Evolutionary conservation across 2,797 vertebrate genomes (phyloP).

Genomic region (Gymnoscopelus braueri): DNA sequence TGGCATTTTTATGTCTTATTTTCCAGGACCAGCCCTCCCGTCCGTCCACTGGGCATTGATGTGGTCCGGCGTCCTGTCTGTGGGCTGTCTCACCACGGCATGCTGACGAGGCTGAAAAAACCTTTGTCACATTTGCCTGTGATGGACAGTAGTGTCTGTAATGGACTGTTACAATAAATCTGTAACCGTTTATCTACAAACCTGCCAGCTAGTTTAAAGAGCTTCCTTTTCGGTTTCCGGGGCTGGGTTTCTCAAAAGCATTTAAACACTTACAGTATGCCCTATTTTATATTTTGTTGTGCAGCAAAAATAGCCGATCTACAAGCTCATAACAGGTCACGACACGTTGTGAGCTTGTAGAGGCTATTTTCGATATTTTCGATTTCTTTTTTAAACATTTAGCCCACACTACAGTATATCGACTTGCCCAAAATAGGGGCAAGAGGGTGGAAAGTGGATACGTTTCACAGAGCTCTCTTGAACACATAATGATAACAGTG

Average conservation of each 20-base stretch:
- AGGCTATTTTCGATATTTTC: too few species aligned
- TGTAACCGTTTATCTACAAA: neutral
- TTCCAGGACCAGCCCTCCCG: constrained; percentile 21
- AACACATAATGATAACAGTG: too few species aligned
- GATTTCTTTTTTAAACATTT: neutral
- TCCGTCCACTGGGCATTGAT: constrained; percentile 2
- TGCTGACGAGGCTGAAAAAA: neutral
- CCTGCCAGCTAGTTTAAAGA: neutral
- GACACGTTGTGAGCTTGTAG: too few species aligned
- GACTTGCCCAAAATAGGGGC: too few species aligned
- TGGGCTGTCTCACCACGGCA: constrained; percentile 15
- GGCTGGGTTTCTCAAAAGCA: neutral
- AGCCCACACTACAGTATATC: too few species aligned
- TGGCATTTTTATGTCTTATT: constrained; percentile 7
- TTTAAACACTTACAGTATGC: neutral
- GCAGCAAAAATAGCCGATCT: too few species aligned
- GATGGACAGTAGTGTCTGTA: neutral
- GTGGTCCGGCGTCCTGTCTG: neutral
- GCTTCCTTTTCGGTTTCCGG: neutral
- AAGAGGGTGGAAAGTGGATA: neutral
- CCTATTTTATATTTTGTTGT: too few species aligned
- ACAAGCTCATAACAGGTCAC: too few species aligned
- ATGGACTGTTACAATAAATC: neutral
- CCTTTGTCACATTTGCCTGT: neutral
- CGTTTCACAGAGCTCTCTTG: neutral